Evolutionary conservation across 2,113 vertebrate genomes (phyloP).

Genomic region (Microtus richardsoni): DNA sequence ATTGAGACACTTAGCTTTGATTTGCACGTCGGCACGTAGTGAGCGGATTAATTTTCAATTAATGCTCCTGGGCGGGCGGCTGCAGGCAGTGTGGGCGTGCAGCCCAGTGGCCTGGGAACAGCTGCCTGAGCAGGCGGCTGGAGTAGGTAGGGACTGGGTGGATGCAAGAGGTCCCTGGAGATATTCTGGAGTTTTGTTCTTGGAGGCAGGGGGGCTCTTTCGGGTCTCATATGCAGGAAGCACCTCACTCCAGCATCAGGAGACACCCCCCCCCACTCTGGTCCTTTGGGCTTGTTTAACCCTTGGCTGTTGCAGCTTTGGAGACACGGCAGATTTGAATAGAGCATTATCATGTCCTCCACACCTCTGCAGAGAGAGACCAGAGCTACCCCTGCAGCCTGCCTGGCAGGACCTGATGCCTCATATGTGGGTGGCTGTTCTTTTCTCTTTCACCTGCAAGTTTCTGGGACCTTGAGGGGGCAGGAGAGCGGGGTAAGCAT

Average conservation of each 20-base stretch:
- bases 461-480: not conserved
- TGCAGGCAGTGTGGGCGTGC: conserved; percentile 52
- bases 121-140: not conserved
- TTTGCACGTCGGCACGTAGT: conserved; percentile 74
- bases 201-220: not conserved
- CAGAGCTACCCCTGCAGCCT: not conserved
- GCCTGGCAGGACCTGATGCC: not conserved
- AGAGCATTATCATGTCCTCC: not conserved
- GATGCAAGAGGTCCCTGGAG: not conserved
- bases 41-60: conserved; percentile 85
- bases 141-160: not conserved
- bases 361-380: not conserved
- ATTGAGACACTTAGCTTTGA: conserved; percentile 80
- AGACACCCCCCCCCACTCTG: not conserved
- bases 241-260: fast-evolving
- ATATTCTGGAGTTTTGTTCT: not conserved
- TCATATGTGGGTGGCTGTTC: not conserved
- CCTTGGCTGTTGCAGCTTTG: not conserved
- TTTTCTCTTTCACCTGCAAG: not conserved
- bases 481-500: not conserved
- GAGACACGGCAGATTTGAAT: not conserved
- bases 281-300: not conserved
- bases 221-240: not conserved
- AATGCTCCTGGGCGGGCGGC: conserved; percentile 69
- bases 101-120: conserved; percentile 60